Percentiles rank a stretch among this genome's conserved stretches.
Conservation (phyloP, 2,797 vertebrate species). For the Uromys caudimaculatus region DNA sequence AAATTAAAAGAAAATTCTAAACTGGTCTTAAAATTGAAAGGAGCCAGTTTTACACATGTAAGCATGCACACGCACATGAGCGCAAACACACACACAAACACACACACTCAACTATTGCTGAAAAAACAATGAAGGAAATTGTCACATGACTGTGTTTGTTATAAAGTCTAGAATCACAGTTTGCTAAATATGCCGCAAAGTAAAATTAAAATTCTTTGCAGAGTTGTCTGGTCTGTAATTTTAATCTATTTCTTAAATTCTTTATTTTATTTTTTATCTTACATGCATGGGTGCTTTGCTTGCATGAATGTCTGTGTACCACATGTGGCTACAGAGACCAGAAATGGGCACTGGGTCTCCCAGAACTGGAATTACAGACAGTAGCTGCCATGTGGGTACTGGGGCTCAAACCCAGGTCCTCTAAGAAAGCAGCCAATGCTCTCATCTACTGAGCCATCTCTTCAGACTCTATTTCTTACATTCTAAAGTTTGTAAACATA, state of each 20-base stretch:
- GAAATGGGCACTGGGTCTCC: neutral
- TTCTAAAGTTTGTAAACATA: neutral
- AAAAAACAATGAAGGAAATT: neutral
- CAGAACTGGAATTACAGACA: neutral
- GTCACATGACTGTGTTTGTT: neutral
- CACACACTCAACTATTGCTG: neutral
- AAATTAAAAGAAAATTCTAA: neutral
- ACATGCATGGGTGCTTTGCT: neutral
- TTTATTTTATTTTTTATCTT: neutral
- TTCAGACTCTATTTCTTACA: neutral
- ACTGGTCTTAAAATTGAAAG: neutral
- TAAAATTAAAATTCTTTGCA: neutral
- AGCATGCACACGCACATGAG: too few relatives aligned
- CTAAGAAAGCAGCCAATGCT: neutral
- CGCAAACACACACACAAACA: neutral
- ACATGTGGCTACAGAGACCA: neutral
- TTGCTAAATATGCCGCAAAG: neutral
- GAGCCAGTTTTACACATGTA: neutral
- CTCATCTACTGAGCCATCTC: neutral
- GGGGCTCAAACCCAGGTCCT: neutral
- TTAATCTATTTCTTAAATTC: neutral
- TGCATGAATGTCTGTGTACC: neutral
- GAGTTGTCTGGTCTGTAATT: neutral
- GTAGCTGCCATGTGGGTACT: neutral
- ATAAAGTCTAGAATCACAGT: neutral